phyloP scores from a whole-genome alignment of 2,113 vertebrate genomes.

The Equus quagga region DNA sequence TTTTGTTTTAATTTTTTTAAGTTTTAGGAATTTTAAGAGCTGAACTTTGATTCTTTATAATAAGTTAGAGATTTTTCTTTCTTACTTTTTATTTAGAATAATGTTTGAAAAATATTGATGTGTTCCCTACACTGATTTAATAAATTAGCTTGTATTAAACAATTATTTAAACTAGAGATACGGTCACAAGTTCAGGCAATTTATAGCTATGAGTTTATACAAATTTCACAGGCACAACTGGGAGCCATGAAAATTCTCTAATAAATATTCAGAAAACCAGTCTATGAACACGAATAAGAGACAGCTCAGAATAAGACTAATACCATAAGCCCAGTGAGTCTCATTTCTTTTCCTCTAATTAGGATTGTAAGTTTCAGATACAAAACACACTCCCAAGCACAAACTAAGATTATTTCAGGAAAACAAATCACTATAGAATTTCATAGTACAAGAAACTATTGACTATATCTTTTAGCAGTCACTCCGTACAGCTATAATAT shows the following conservation, averaged over 20 bases:
- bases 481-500: not conserved
- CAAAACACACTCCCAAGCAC: not conserved
- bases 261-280: not conserved
- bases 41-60: not conserved
- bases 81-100: not conserved
- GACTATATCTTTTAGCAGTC: not conserved
- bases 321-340: not conserved
- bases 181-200: not conserved
- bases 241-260: not conserved
- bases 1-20: not conserved
- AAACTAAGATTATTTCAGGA: not conserved
- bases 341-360: not conserved
- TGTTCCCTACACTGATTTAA: not conserved
- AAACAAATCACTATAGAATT: not conserved
- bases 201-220: not conserved
- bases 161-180: not conserved
- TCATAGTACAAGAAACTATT: not conserved
- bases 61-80: not conserved
- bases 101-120: not conserved
- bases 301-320: not conserved
- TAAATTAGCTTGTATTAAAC: not conserved
- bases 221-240: not conserved
- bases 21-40: constrained; percentile 10
- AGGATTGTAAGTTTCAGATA: not conserved
- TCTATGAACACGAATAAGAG: not conserved